Base-by-base conservation (phyloP, 2,113 vertebrate species). In the Apus apus region DNA sequence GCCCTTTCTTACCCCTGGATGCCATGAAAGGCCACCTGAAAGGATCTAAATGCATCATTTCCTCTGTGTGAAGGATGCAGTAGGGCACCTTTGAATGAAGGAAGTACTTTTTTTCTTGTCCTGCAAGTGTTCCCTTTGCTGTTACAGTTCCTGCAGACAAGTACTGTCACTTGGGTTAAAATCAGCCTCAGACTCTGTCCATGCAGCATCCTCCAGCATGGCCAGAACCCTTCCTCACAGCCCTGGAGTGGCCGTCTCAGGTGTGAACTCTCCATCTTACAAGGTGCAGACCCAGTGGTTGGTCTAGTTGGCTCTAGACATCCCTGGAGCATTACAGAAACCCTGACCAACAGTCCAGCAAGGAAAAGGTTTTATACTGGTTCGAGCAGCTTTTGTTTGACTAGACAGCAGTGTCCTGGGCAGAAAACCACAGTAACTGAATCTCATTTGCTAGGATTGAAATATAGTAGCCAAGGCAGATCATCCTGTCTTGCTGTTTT, bases 391-490 rank as follows among this genome's bases (percentile, higher is more conserved):
- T 9, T 58, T 58, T 2, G 21, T 90, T 90, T 51, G 62, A 79
- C 83, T 60, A 73, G 84, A 38, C 94, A 94, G 76, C 64, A 90
- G 92, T 91, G 84, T 97, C 90, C 91, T 76, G 60, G 94, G 87
- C 85, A 96, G 85, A 97, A 97, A 97, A 91, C 71, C 61, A 75
- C 64, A 94, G 92, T 95, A 87, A 93, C 77, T 84, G 92, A 96
- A 97, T 97, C 94, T 97, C 88, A 89, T 97, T 97, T 92, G 72
- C 85, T 88, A 15, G 73, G 90, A 75, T 85, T 96, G 90, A 97
- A 97, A 97, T 95, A 90, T 23, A 96, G 91, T 93, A 95, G 87
- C 93, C 79, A 65, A 88, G 74, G 91, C 94, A 90, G 93, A 96
- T 94, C 85, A 94, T 95, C 84, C 91, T 81, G 94, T 93, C 62